These are phyloP conservation scores for Leptodactylus fuscus DNA, from an alignment of 2,113 vertebrate species.

Conservation along the genomic window DNA sequence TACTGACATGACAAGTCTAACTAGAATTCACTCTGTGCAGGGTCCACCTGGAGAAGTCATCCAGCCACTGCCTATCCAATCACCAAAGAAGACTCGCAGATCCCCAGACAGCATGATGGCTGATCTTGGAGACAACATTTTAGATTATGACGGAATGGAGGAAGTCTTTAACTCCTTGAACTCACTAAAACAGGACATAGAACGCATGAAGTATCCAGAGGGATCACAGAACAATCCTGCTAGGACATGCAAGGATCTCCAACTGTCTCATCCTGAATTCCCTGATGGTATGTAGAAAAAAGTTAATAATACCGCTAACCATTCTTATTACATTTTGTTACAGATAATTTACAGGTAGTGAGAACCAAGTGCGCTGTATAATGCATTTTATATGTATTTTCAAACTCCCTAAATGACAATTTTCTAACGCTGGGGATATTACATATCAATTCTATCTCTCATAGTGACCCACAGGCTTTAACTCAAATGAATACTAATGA, in stretches of 20 bases:
- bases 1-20: background rate
- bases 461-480: background rate
- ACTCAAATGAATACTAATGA: background rate
- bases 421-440: background rate
- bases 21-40: conserved; percentile 66
- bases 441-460: background rate
- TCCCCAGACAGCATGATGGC: conserved; percentile 83
- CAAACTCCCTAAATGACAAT: background rate
- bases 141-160: conserved; percentile 97
- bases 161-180: conserved; percentile 94
- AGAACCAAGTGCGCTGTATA: background rate
- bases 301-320: background rate
- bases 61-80: conserved; percentile 91
- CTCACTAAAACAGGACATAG: conserved; percentile 94
- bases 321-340: background rate
- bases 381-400: background rate
- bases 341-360: background rate
- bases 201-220: conserved; percentile 97
- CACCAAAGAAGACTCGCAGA: conserved; percentile 88
- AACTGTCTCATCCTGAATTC: conserved; percentile 96
- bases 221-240: conserved; percentile 94
- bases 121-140: conserved; percentile 80
- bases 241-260: conserved; percentile 94
- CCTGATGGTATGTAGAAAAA: conserved; percentile 83
- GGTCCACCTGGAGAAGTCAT: conserved; percentile 96